phyloP scores from a whole-genome alignment of 2,888 invertebrate genomes.

The Chaetogeoica ovagalla region DNA sequence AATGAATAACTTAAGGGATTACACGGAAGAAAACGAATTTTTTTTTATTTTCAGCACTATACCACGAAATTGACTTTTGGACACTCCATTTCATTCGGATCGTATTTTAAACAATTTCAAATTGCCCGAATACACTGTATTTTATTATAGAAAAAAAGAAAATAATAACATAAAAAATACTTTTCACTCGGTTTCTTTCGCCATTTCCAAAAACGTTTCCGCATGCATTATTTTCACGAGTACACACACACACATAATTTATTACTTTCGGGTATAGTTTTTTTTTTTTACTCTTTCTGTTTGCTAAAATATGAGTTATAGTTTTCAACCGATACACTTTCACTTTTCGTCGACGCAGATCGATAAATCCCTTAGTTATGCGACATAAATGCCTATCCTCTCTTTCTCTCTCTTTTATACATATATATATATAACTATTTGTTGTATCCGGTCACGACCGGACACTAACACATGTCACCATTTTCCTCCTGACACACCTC shows the following conservation, averaged over 20 bases:
- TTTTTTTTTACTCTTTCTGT: constrained; percentile 24
- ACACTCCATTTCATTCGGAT: no score
- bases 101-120: no score
- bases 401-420: neutral
- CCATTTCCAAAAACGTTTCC: no score
- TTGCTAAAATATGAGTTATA: constrained; percentile 38
- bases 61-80: no score
- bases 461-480: constrained; percentile 15
- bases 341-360: constrained; percentile 15
- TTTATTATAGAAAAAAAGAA: no score
- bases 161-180: no score
- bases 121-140: no score
- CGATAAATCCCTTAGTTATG: constrained; percentile 38
- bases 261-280: constrained; percentile 19
- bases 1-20: no score
- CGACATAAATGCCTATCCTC: constrained; percentile 14
- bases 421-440: constrained; percentile 6
- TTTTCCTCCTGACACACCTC: neutral
- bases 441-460: constrained; percentile 35
- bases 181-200: no score
- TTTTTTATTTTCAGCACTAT: no score
- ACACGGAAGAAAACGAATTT: no score
- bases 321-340: constrained; percentile 22
- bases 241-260: constrained; percentile 23
- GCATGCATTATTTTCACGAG: no score